Conservation (phyloP, 2,113 vertebrate species). For the Campylomormyrus tamandua region DNA sequence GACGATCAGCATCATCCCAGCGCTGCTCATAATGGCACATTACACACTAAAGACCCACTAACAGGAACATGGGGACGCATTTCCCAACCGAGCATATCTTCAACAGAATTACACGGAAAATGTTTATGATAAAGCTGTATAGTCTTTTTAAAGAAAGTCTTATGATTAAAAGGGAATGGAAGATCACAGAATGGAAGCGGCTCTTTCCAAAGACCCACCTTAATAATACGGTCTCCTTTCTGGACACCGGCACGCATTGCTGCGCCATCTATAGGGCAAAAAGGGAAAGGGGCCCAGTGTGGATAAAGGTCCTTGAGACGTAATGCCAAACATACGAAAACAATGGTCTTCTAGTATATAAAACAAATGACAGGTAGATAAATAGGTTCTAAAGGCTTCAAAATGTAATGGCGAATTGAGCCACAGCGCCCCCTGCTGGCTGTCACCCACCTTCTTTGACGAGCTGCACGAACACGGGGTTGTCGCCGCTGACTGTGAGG, state of each 20-base stretch:
- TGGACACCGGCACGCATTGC: constrained; percentile 98
- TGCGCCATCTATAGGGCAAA: constrained; percentile 78
- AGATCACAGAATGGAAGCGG: neutral
- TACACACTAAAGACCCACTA: neutral
- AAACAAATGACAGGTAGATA: neutral
- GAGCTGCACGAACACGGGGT: constrained; percentile 96
- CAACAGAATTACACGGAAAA: neutral
- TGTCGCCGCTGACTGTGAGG: constrained; percentile 96
- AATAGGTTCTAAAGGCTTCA: neutral
- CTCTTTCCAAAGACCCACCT: constrained; percentile 62
- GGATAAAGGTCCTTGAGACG: neutral
- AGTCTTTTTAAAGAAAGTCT: neutral
- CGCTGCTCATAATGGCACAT: neutral
- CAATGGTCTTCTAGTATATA: neutral
- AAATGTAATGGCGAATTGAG: too few relatives aligned
- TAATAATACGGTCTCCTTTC: constrained; percentile 94
- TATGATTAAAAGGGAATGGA: neutral
- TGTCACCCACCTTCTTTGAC: constrained; percentile 87
- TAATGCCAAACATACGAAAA: neutral
- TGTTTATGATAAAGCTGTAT: neutral
- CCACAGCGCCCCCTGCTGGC: neutral
- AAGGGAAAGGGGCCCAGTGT: neutral
- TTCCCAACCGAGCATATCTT: neutral
- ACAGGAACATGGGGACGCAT: neutral
- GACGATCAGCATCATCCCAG: neutral